These are phyloP conservation scores for Galerucella nymphaeae DNA, from an alignment of 2,888 invertebrate genomes.

Conservation along the genomic window DNA sequence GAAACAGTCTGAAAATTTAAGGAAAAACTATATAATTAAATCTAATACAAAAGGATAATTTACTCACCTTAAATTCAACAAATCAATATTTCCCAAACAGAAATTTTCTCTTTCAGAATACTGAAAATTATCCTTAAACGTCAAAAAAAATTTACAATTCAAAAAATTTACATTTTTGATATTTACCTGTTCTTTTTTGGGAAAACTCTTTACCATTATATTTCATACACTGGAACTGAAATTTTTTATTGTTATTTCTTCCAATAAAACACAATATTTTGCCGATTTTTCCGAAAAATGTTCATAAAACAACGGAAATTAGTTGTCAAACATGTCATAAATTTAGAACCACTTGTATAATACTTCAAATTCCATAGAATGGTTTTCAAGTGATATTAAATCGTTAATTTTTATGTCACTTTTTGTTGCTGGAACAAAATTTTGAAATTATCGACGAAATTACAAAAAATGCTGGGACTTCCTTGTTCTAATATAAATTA, in stretches of 20 bases:
- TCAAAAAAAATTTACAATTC: constrained; percentile 37
- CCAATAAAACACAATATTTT: constrained; percentile 40
- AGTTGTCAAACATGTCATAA: constrained; percentile 55
- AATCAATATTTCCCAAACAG: constrained; percentile 59
- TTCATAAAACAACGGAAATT: constrained; percentile 56
- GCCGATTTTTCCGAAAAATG: constrained; percentile 49
- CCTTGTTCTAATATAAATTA: not conserved
- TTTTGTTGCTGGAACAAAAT: too few relatives aligned
- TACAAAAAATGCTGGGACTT: too few relatives aligned
- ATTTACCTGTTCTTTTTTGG: constrained; percentile 53
- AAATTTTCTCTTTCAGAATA: constrained; percentile 57
- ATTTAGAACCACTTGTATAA: not conserved
- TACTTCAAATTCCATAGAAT: too few relatives aligned
- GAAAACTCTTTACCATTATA: constrained; percentile 59
- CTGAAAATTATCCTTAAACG: constrained; percentile 53
- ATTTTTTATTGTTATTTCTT: constrained; percentile 36
- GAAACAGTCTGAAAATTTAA: constrained; percentile 42
- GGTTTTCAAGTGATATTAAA: too few relatives aligned
- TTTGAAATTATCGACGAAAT: too few relatives aligned
- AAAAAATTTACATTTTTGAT: not conserved
- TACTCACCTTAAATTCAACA: constrained; percentile 61
- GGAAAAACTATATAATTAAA: constrained; percentile 6
- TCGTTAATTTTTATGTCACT: too few relatives aligned
- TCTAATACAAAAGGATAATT: constrained; percentile 1
- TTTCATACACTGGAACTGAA: constrained; percentile 42